phyloP scores from a whole-genome alignment of 2,113 vertebrate genomes.

The Mohoua ochrocephala region DNA sequence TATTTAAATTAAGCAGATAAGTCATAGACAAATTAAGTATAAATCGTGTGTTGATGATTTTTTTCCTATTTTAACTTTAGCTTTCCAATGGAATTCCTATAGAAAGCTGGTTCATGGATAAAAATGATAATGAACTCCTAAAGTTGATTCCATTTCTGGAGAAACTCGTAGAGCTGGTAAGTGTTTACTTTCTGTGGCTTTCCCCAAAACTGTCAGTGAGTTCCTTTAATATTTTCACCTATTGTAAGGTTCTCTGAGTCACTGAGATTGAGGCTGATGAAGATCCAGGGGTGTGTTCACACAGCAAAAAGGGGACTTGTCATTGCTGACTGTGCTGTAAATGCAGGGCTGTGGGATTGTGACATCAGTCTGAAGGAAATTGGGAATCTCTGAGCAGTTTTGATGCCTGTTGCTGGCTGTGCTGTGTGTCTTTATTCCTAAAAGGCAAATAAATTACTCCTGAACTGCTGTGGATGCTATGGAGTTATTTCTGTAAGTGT shows the following conservation, averaged over 20 bases:
- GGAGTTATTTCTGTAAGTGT: background rate
- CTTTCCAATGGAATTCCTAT: slow-evolving; percentile 99
- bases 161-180: slow-evolving; percentile 97
- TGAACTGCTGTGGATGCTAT: accelerated
- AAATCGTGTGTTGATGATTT: background rate
- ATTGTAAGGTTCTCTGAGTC: background rate
- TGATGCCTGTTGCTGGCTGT: background rate
- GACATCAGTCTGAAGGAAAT: accelerated
- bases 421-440: background rate
- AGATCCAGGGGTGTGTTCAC: background rate
- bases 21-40: background rate
- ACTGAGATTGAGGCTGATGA: background rate
- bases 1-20: too few species aligned
- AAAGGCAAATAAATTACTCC: background rate
- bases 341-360: background rate
- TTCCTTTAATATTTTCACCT: background rate
- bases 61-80: slow-evolving; percentile 51
- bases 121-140: slow-evolving; percentile 97
- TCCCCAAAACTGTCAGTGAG: background rate
- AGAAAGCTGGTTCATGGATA: slow-evolving; percentile 99
- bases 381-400: background rate
- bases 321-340: background rate
- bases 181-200: background rate
- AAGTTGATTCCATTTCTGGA: slow-evolving; percentile 99
- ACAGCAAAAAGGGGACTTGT: background rate